Base-by-base conservation (phyloP, 1,140 invertebrate species). In the Leptoteleia sp. region DNA sequence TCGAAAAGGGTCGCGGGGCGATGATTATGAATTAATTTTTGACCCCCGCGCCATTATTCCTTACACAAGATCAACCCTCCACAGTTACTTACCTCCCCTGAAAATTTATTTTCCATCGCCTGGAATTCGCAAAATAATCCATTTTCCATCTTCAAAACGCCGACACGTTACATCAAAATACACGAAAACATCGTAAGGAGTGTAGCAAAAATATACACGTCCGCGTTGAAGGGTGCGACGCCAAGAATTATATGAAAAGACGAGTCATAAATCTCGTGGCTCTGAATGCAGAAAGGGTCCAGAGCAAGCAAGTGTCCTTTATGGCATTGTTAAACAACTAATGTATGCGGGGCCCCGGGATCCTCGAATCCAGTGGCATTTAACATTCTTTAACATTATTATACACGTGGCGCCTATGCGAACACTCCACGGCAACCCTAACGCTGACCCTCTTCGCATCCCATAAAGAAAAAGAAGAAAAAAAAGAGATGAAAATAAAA, bases 271-370 rank as follows among this genome's bases (percentile, higher is more conserved):
- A 87, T 87, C 84, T 84, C 75, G 70, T 38, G 64, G 47, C 73
- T 79, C 55, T 33, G 67, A 76, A 48, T 55, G 52, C 57, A 70
- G 70, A 75, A 68, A 75, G 77, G 80, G 81, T 82, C 80, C 61
- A n/a, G n/a, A n/a, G 3, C 73, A 42, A 81, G 82, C 87, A 84
- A 88, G 88, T 89, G 87, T 89, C 86, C 86, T 89, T 89, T 89
- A 89, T 89, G 85, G 88, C 88, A 89, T 88, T 89, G 88, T 89
- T 89, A 89, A n/a, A 89, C 88, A 89, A 89, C 87, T 89, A 89
- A 89, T 89, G 87, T 89, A 89, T 89, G 85, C 88, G 81, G 82
- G n/a, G n/a, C n/a, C n/a, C 76, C 50, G 59, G 65, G 80, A 35
- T 35, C 70, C 81, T 71, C 64, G 79, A 80, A 71, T 84, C 84